phyloP scores from a whole-genome alignment of 2,888 invertebrate genomes.

The Aphidius colemani region DNA sequence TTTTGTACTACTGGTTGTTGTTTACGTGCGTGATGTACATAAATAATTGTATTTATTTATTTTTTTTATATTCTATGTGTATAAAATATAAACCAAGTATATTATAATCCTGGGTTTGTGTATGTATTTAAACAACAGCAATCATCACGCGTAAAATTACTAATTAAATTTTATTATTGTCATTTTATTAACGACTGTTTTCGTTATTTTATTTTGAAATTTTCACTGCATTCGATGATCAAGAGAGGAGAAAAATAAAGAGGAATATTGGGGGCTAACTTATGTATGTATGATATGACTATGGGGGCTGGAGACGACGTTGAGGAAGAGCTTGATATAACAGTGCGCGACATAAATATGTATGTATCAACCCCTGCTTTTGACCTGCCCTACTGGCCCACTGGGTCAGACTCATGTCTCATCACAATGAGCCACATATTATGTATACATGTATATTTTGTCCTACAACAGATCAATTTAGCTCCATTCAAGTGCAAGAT shows the following conservation, averaged over 20 bases:
- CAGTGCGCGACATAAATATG: conserved; percentile 59
- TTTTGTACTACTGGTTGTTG: conserved; percentile 10
- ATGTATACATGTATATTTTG: conserved; percentile 29
- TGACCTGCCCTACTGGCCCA: conserved; percentile 59
- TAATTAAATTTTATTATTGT: too few species aligned
- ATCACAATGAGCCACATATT: conserved; percentile 55
- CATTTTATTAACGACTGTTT: too few species aligned
- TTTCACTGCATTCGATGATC: too few species aligned
- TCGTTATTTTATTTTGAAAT: too few species aligned
- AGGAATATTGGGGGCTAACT: conserved; percentile 31
- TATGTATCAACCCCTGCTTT: conserved; percentile 56
- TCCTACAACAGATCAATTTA: conserved; percentile 28
- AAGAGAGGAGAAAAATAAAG: not conserved
- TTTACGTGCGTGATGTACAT: conserved; percentile 12
- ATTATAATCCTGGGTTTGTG: too few species aligned
- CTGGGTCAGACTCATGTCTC: conserved; percentile 60
- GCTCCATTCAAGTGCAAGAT: not conserved
- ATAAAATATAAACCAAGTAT: not conserved
- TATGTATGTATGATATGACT: conserved; percentile 23
- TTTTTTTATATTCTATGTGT: too few species aligned
- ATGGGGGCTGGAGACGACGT: conserved; percentile 30
- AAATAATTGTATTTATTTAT: not conserved
- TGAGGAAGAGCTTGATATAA: conserved; percentile 38
- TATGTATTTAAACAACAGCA: too few species aligned
- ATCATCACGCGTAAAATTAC: too few species aligned